Base-by-base conservation (phyloP, 92 coral and sea anemone genomes). In the Pocillopora meandrina region DNA sequence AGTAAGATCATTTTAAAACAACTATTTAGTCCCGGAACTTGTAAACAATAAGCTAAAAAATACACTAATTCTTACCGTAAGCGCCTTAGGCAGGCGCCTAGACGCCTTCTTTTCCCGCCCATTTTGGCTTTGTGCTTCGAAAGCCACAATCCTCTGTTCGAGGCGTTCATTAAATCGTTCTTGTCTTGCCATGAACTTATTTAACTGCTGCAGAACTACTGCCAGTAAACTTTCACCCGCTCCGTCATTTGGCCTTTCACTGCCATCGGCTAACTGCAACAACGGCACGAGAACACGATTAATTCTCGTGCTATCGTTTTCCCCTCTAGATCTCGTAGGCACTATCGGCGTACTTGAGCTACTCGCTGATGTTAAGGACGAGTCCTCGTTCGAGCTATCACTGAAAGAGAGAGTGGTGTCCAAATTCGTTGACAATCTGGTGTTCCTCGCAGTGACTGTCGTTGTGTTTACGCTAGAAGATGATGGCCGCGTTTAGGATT, bases 41-140 rank as follows among this genome's bases (percentile, higher is more conserved):
- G 61, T 57, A 57, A 57, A 57, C 61, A 57, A 8, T 57, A 57
- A 57, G 61, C 14, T 57, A 8, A 57, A 57, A 57, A 57, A 57
- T 18, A 14, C 35, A 49, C 2, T 34, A 61, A 16, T 59, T 14
- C 82, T 36, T 77, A 77, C 72, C 71, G 71, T 77, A 56, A 77
- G 70, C 42, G 60, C 59, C 82, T 78, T 78, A 15, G 83, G 83
- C 74, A 79, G 66, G 56, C 83, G 61, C 63, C 26, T 65, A 0
- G 74, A 13, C 34, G 33, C 23, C 33, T 15, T 67, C 58, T 74
- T 74, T 74, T 74, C 78, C 63, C 64, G 59, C 33, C 58, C 61
- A 11, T 65, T 56, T 49, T 35, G 10, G 31, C 47, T 79, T 65
- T 78, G 60, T 10, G 63, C 72, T 9, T 18, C 61, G 12, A 42